Evolutionary conservation across 2,888 invertebrate species (phyloP).

Genomic region (Arctia plantaginis): DNA sequence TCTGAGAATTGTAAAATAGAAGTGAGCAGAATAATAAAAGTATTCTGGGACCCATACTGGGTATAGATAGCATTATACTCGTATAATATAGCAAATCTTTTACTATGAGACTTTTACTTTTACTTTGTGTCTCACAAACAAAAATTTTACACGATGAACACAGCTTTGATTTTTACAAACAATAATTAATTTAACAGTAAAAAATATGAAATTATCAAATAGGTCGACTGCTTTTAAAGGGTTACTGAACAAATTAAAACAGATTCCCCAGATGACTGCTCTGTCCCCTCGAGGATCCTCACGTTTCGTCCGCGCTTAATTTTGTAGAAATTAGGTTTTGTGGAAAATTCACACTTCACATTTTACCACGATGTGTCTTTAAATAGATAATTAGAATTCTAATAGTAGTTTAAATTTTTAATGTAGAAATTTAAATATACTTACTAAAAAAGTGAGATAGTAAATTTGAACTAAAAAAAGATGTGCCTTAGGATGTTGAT

Average conservation of each 20-base stretch:
- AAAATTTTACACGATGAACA: not conserved
- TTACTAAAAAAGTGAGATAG: not conserved
- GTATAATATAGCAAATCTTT: too few relatives aligned
- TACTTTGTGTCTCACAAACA: too few relatives aligned
- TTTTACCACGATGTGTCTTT: constrained; percentile 24
- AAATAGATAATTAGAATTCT: constrained; percentile 15
- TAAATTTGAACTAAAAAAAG: too few relatives aligned
- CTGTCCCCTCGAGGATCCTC: constrained; percentile 30
- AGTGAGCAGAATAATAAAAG: too few relatives aligned
- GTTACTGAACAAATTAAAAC: constrained; percentile 58
- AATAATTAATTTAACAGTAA: constrained; percentile 29
- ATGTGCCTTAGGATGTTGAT: too few relatives aligned
- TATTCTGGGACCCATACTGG: too few relatives aligned
- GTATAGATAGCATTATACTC: too few relatives aligned
- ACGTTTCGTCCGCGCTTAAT: constrained; percentile 35
- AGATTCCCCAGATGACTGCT: constrained; percentile 47
- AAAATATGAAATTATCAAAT: constrained; percentile 38
- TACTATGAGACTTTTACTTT: too few relatives aligned
- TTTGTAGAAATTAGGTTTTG: constrained; percentile 41
- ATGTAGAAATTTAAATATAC: not conserved
- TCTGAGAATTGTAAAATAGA: too few relatives aligned
- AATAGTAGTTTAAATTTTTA: not conserved
- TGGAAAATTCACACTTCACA: constrained; percentile 29
- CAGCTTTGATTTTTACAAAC: not conserved
- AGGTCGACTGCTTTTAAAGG: constrained; percentile 50